These are phyloP conservation scores for Perizoma flavofasciatum DNA, from an alignment of 2,888 invertebrate genomes.

Conservation along the genomic window DNA sequence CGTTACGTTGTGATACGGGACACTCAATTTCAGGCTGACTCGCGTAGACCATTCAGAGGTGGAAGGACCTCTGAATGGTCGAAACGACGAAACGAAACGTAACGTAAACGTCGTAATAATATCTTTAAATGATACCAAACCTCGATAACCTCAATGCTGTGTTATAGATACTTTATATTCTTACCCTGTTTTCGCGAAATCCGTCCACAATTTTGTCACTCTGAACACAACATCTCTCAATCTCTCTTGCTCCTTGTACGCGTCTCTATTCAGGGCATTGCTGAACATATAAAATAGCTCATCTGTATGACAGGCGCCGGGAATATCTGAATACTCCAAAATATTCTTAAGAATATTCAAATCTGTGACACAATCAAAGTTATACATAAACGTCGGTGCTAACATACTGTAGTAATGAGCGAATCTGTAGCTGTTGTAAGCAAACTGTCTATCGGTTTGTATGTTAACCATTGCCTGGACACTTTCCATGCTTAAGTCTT, in stretches of 20 bases:
- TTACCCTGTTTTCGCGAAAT: conserved; percentile 27
- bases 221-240: conserved; percentile 56
- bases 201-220: conserved; percentile 64
- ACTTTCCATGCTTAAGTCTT: conserved; percentile 44
- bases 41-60: no score
- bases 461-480: conserved; percentile 43
- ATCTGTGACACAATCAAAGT: conserved; percentile 55
- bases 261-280: conserved; percentile 54
- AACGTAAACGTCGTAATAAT: neutral
- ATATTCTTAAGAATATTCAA: conserved; percentile 55
- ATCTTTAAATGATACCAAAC: no score
- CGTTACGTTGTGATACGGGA: no score
- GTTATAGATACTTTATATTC: neutral
- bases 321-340: conserved; percentile 22
- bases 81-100: no score
- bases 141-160: neutral
- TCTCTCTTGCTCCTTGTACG: conserved; percentile 51
- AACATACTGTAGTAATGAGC: conserved; percentile 46
- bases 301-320: conserved; percentile 72
- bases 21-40: no score
- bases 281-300: conserved; percentile 74
- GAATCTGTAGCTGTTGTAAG: conserved; percentile 54
- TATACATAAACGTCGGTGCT: conserved; percentile 53
- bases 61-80: no score
- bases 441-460: conserved; percentile 52